Base-by-base conservation (phyloP, 64 coral and sea anemone genomes). In the Exaiptasia diaphana region DNA sequence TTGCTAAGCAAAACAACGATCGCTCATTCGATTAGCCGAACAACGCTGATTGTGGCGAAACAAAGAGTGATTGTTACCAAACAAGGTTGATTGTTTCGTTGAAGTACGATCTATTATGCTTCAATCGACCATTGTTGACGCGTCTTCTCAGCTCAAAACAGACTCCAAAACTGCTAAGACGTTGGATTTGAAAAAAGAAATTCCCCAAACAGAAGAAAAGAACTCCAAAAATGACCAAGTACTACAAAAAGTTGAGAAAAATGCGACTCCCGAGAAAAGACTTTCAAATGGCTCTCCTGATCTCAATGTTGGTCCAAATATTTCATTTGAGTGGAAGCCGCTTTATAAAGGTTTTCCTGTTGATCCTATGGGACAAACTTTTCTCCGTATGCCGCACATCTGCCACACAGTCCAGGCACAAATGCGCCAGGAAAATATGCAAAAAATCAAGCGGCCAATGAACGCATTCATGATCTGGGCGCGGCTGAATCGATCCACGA, bases 381-480 rank as follows among this genome's bases (percentile, higher is more conserved):
- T 95, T 79, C 80, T 95, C 0, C 74, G 91, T 22, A 95, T 95
- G 91, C 91, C 91, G 23, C 87, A 95, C 20, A 85, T 95, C 74
- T 95, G 86, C 20, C 91, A 95, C 53, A 89, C 46, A 26, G 45
- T 95, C 21, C 93, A 96, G 72, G 82, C 82, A 18, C 87, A 96
- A 71, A n/a, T 68, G 20, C 78, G 87, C 60, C 85, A 80, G 26
- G 53, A 58, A 33, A 96, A 71, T 34, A 55, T 64, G 17, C 81
- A 65, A 2, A 86, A 96, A 38, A 68, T 96, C 11, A 96, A 96
- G 63, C 81, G 93, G 10, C 93, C 93, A 9, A 90, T 96, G 93
- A 96, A 96, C 59, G 93, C 93, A 2, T 96, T 96, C 40, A 96
- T 96, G 93, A 96, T 96, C 31, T 96, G 93, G 93, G 93, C 93